Evolutionary conservation across 1,140 invertebrate genomes (phyloP).

Genomic region (Heliothis virescens): DNA sequence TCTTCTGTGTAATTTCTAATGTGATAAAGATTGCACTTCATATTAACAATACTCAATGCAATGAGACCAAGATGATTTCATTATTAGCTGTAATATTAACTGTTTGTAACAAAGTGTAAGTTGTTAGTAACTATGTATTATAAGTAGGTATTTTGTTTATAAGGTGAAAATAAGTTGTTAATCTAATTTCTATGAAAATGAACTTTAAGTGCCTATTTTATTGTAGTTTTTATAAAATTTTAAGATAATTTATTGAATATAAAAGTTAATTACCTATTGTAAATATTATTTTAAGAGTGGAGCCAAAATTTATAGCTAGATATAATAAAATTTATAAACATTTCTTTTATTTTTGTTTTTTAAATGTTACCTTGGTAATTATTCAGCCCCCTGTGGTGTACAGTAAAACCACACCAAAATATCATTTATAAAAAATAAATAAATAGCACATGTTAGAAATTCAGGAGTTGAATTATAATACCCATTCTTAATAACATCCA

Average conservation of each 20-base stretch:
- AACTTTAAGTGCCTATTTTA: slow-evolving; percentile 41
- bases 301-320: slow-evolving; percentile 60
- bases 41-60: slow-evolving; percentile 41
- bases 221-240: slow-evolving; percentile 25
- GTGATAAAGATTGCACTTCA: slow-evolving; percentile 31
- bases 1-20: slow-evolving; percentile 1
- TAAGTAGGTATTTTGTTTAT: slow-evolving; percentile 14
- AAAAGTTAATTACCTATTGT: slow-evolving; percentile 59
- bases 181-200: slow-evolving; percentile 22
- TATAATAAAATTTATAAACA: slow-evolving; percentile 32
- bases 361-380: neutral
- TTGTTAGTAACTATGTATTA: slow-evolving; percentile 22
- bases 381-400: neutral
- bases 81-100: neutral
- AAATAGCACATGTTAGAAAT: too few relatives aligned
- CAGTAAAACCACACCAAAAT: too few relatives aligned
- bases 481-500: too few relatives aligned
- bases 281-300: slow-evolving; percentile 67
- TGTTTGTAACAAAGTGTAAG: slow-evolving; percentile 32
- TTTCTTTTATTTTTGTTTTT: slow-evolving; percentile 22
- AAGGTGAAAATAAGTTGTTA: slow-evolving; percentile 22
- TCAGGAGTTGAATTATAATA: too few relatives aligned
- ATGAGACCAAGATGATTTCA: slow-evolving; percentile 16
- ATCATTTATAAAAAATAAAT: too few relatives aligned
- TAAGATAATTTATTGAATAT: slow-evolving; percentile 58